Evolutionary conservation across 2,113 vertebrate species (phyloP).

Genomic region (Callocephalon fimbriatum): DNA sequence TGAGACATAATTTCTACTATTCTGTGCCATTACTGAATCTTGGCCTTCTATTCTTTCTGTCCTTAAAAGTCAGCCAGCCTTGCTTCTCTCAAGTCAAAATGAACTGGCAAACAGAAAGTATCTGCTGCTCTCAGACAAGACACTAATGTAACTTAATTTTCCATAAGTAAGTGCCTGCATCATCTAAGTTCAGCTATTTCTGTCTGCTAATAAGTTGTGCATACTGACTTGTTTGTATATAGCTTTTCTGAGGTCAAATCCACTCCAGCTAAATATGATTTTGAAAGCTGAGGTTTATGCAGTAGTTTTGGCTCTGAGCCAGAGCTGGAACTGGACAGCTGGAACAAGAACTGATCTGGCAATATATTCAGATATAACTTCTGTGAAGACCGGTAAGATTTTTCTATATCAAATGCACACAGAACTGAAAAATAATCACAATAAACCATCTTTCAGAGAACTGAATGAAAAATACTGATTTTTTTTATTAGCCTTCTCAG

Average conservation of each 20-base stretch:
- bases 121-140: slow-evolving; percentile 15
- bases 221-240: background rate
- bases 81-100: background rate
- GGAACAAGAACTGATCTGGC: background rate
- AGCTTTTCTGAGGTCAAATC: slow-evolving; percentile 31
- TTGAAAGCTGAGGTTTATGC: slow-evolving; percentile 9
- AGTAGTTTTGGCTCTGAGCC: background rate
- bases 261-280: slow-evolving; percentile 23
- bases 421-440: background rate
- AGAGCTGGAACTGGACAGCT: background rate
- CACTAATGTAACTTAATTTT: slow-evolving; percentile 63
- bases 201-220: slow-evolving; percentile 20
- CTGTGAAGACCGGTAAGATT: background rate
- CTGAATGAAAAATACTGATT: background rate
- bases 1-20: background rate
- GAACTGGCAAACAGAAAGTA: background rate
- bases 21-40: background rate
- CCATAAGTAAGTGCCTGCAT: slow-evolving; percentile 57
- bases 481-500: background rate
- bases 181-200: slow-evolving; percentile 46
- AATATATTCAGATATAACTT: background rate
- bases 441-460: background rate
- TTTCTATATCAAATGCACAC: background rate
- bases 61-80: background rate
- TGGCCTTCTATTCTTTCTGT: background rate